A percentile compares a stretch with the other conserved stretches of the same genome.
Conservation (phyloP, 2,113 vertebrate genomes). For the Dendropsophus ebraccatus region DNA sequence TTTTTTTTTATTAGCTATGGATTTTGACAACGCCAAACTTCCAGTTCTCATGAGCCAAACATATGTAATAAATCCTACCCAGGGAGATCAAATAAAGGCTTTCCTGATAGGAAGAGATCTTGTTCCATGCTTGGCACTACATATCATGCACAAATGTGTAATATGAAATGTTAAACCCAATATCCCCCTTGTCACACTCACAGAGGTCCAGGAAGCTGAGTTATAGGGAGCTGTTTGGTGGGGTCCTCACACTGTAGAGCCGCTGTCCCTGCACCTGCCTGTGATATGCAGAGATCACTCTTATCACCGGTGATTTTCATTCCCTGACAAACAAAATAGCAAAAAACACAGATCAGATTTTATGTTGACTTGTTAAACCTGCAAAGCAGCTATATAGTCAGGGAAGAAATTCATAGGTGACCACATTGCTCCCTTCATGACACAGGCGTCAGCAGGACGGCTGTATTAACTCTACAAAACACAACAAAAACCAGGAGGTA, state of each 20-base stretch:
- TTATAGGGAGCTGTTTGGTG: not conserved
- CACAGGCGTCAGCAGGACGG: not conserved
- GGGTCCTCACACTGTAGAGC: constrained; percentile 2
- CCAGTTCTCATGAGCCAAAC: too few species aligned
- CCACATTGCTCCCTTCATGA: not conserved
- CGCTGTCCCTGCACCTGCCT: not conserved
- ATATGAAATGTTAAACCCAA: not conserved
- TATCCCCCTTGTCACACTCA: not conserved
- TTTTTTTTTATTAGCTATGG: too few species aligned
- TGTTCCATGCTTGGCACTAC: too few species aligned
- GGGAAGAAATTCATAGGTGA: not conserved
- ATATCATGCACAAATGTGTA: not conserved
- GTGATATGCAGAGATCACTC: constrained; percentile 7
- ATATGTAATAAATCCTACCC: too few species aligned
- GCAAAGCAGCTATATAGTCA: not conserved
- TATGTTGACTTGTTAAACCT: not conserved
- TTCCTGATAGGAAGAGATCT: too few species aligned
- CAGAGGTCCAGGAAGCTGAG: not conserved
- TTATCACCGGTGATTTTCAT: constrained; percentile 11
- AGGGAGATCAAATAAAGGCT: too few species aligned
- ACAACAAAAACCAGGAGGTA: not conserved
- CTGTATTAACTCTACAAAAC: not conserved
- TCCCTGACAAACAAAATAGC: constrained; percentile 6
- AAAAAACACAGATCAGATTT: not conserved
- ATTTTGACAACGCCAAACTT: too few species aligned